Evolutionary conservation across 2,888 invertebrate species (phyloP).

Genomic region (Salpingus planirostris): DNA sequence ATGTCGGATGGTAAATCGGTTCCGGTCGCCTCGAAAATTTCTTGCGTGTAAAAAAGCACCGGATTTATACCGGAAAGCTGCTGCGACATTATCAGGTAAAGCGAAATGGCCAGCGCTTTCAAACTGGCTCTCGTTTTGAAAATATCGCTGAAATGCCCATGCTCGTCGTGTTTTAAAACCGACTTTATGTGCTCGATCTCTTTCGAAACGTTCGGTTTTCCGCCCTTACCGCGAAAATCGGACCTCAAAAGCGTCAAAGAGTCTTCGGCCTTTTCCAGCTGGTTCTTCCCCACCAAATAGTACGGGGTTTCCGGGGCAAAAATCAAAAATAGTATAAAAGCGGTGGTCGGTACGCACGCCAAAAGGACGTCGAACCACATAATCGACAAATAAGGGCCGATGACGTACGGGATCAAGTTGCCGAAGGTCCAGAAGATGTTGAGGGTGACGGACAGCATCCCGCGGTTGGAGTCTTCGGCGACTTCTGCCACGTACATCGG

Average conservation of each 20-base stretch:
- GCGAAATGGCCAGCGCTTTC: slow-evolving; percentile 63
- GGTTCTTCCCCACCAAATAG: slow-evolving; percentile 5
- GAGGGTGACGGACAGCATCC: slow-evolving; percentile 60
- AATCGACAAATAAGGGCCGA: slow-evolving; percentile 6
- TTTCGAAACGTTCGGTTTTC: slow-evolving; percentile 45
- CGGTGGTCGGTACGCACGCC: slow-evolving; percentile 7
- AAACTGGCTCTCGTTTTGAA: slow-evolving; percentile 57
- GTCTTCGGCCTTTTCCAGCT: slow-evolving; percentile 2
- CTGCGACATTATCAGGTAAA: slow-evolving; percentile 50
- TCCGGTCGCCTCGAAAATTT: slow-evolving; percentile 58
- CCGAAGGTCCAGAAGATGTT: slow-evolving; percentile 11
- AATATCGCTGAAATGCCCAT: slow-evolving; percentile 46
- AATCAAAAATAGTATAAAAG: slow-evolving; percentile 38
- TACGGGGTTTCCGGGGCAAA: slow-evolving; percentile 9
- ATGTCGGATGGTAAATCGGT: slow-evolving; percentile 38
- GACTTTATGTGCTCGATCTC: slow-evolving; percentile 39
- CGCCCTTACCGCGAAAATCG: too few species aligned
- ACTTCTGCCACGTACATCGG: slow-evolving; percentile 87
- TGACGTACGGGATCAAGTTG: slow-evolving; percentile 6
- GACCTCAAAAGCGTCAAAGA: slow-evolving; percentile 1
- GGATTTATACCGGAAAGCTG: slow-evolving; percentile 74
- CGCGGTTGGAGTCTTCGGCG: slow-evolving; percentile 68
- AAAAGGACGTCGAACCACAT: slow-evolving; percentile 7
- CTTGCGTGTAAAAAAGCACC: slow-evolving; percentile 64
- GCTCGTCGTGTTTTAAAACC: slow-evolving; percentile 15